A percentile compares a stretch with the other conserved stretches of the same genome.
phyloP scores from a whole-genome alignment of 2,888 invertebrate genomes.

The Ormyrus thymus region DNA sequence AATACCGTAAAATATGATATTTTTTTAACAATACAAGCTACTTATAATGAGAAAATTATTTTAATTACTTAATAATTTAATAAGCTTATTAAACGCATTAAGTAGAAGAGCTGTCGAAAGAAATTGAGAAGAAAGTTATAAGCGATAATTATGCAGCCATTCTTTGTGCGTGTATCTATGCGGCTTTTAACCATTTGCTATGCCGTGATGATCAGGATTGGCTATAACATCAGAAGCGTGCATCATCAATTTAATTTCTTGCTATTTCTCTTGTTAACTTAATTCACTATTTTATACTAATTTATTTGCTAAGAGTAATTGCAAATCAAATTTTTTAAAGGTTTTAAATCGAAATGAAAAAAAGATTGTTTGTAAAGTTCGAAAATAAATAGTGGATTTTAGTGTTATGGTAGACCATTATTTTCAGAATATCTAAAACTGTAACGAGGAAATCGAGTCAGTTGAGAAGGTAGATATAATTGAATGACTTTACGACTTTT shows the following conservation, averaged over 20 bases:
- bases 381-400: no score
- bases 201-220: conserved; percentile 42
- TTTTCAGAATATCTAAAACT: conserved; percentile 9
- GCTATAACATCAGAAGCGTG: not conserved
- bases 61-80: conserved; percentile 33
- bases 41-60: conserved; percentile 19
- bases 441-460: conserved; percentile 26
- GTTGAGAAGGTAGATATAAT: conserved; percentile 25
- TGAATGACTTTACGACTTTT: conserved; percentile 63
- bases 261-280: conserved; percentile 18
- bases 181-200: conserved; percentile 39
- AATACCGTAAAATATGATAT: conserved; percentile 17
- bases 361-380: no score
- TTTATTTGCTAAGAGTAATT: not conserved
- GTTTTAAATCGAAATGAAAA: no score
- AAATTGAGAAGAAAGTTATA: conserved; percentile 57
- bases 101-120: conserved; percentile 45
- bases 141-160: conserved; percentile 55
- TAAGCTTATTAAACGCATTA: conserved; percentile 11
- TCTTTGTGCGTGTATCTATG: conserved; percentile 36
- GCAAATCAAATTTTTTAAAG: no score
- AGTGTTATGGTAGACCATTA: no score
- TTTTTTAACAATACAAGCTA: conserved; percentile 24
- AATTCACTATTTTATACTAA: conserved; percentile 1
- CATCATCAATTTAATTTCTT: conserved; percentile 36